A percentile compares a stretch with the other conserved stretches of the same genome.
Evolutionary conservation across 1,140 invertebrate species (phyloP).

Genomic region (Leptinotarsa lineolata): DNA sequence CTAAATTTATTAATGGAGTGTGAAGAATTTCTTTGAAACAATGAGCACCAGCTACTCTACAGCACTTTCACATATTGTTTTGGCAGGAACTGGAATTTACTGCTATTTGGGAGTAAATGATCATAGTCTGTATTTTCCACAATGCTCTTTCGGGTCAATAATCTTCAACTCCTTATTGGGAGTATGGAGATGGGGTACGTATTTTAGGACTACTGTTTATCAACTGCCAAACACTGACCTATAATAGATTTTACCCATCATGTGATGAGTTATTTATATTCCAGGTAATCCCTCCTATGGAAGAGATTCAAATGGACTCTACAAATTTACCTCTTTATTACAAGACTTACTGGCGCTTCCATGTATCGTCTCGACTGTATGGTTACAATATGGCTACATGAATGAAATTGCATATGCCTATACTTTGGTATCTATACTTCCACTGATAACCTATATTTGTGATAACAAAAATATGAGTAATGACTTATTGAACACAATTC

Average conservation of each 20-base stretch:
- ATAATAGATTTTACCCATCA: too few species aligned
- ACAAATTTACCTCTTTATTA: conserved; percentile 27
- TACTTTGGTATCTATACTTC: conserved; percentile 25
- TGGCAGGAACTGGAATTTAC: conserved; percentile 35
- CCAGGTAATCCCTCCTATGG: conserved; percentile 40
- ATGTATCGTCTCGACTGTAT: conserved; percentile 32
- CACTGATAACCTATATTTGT: conserved; percentile 32
- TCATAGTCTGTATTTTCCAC: conserved; percentile 17
- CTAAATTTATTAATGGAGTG: neutral
- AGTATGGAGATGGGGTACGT: conserved; percentile 40
- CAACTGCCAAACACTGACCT: too few species aligned
- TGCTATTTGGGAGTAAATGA: conserved; percentile 21
- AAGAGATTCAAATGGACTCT: conserved; percentile 23
- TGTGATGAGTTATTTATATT: neutral
- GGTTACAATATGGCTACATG: conserved; percentile 34
- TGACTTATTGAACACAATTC: conserved; percentile 27
- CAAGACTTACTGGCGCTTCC: conserved; percentile 39
- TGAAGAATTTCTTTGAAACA: neutral
- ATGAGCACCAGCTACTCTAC: conserved; percentile 31
- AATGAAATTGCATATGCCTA: conserved; percentile 27
- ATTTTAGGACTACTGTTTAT: neutral
- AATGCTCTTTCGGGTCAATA: conserved; percentile 32
- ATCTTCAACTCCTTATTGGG: conserved; percentile 33
- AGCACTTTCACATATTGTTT: conserved; percentile 35
- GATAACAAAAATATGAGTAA: conserved; percentile 18